Percentiles rank a stretch among this genome's conserved stretches.
These are phyloP conservation scores for Griposia aprilina DNA, from an alignment of 2,888 invertebrate species.

Conservation along the genomic window DNA sequence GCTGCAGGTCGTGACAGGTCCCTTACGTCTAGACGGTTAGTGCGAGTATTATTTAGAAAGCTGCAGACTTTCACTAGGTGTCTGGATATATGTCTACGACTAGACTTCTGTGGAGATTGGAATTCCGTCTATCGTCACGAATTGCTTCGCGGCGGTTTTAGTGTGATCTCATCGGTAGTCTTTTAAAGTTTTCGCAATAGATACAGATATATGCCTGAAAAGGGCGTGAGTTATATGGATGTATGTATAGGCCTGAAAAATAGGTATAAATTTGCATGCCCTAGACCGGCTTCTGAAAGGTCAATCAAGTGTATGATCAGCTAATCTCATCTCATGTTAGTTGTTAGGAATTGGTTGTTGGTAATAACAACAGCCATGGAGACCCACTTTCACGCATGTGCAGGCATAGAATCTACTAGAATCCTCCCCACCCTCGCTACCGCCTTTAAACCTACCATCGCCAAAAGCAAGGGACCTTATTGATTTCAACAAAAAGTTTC, in stretches of 20 bases:
- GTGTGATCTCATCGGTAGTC: conserved; percentile 2
- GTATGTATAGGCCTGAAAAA: background rate
- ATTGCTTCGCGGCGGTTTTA: conserved; percentile 9
- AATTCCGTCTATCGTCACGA: conserved; percentile 22
- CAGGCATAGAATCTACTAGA: conserved; percentile 5
- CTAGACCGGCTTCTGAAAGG: background rate
- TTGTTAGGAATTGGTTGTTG: too few species aligned
- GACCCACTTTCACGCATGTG: background rate
- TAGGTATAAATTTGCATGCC: background rate
- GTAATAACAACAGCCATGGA: background rate
- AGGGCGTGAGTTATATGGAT: background rate
- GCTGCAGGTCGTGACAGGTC: conserved; percentile 10
- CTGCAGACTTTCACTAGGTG: conserved; percentile 20
- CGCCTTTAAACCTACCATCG: background rate
- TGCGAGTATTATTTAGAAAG: conserved; percentile 13
- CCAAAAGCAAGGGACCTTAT: conserved; percentile 49
- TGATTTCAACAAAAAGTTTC: conserved; percentile 52
- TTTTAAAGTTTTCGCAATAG: background rate
- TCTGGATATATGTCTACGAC: conserved; percentile 38
- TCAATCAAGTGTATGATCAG: background rate
- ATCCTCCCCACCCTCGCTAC: too few species aligned
- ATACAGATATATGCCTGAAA: background rate
- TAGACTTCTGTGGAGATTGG: conserved; percentile 28
- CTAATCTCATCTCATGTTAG: too few species aligned
- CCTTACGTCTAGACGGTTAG: conserved; percentile 52